A percentile compares a stretch with the other conserved stretches of the same genome.
Evolutionary conservation across 2,888 invertebrate species (phyloP).

Genomic region (Orthonevra nobilis): DNA sequence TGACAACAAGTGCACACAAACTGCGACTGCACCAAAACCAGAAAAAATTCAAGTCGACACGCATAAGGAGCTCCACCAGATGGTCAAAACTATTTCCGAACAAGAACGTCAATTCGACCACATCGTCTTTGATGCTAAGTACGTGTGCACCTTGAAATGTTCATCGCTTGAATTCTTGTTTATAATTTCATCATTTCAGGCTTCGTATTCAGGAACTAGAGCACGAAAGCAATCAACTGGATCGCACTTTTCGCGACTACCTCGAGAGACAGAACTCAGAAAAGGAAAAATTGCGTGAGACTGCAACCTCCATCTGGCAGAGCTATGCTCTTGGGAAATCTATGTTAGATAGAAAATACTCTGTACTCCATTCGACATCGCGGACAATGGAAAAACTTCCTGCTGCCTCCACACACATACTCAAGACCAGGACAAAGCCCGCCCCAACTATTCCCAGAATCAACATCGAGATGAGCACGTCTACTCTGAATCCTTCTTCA

Average conservation of each 20-base stretch:
- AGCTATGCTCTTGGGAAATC: conserved; percentile 70
- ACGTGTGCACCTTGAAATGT: conserved; percentile 27
- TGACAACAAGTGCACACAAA: conserved; percentile 29
- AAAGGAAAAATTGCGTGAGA: conserved; percentile 64
- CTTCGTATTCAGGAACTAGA: conserved; percentile 77
- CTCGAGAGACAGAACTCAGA: conserved; percentile 73
- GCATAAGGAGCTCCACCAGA: conserved; percentile 45
- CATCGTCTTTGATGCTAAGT: conserved; percentile 75
- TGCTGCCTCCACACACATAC: neutral
- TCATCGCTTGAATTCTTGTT: too few species aligned
- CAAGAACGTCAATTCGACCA: conserved; percentile 73
- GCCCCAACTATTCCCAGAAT: conserved; percentile 29
- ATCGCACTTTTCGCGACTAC: conserved; percentile 76
- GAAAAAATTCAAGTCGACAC: neutral
- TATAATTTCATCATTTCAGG: conserved; percentile 71
- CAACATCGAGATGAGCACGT: conserved; percentile 32
- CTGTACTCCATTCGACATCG: conserved; percentile 5
- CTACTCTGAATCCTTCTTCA: conserved; percentile 15
- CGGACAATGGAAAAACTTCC: conserved; percentile 9
- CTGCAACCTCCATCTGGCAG: conserved; percentile 67
- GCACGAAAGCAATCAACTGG: conserved; percentile 77
- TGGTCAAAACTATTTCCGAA: conserved; percentile 70
- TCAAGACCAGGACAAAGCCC: neutral
- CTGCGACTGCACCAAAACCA: neutral
- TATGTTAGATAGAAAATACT: conserved; percentile 53